These are phyloP conservation scores for Neoarius graeffei DNA, from an alignment of 2,113 vertebrate species.

Conservation along the genomic window DNA sequence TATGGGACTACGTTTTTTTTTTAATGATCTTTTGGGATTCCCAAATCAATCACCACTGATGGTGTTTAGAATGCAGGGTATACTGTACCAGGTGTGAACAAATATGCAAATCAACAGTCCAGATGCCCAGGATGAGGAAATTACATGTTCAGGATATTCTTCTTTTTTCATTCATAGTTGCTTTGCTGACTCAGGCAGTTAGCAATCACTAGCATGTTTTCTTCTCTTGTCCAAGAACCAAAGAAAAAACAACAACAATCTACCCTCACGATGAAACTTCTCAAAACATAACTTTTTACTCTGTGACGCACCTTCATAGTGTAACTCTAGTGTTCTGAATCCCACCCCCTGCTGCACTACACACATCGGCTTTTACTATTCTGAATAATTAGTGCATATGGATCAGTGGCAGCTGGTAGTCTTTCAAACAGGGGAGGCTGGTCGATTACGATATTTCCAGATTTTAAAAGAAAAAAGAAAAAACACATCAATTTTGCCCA, in stretches of 20 bases:
- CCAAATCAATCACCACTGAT: not conserved
- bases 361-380: not conserved
- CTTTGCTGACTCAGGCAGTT: not conserved
- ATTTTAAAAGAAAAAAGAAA: too few relatives aligned
- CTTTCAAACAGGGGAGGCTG: too few relatives aligned
- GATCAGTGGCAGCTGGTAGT: too few relatives aligned
- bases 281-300: not conserved
- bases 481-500: too few relatives aligned
- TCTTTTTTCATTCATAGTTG: not conserved
- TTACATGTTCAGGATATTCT: not conserved
- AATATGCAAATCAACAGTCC: not conserved
- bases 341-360: not conserved
- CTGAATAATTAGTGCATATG: not conserved
- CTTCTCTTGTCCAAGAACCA: not conserved
- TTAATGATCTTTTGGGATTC: not conserved
- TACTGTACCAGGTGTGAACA: not conserved
- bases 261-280: not conserved
- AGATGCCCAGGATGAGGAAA: not conserved
- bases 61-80: not conserved
- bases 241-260: not conserved
- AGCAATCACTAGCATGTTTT: too few relatives aligned
- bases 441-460: too few relatives aligned
- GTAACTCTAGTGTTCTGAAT: too few relatives aligned
- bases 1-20: not conserved
- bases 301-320: too few relatives aligned